These are phyloP conservation scores for Cebuella pygmaea DNA, from an alignment of 2,797 vertebrate genomes.

Conservation along the genomic window DNA sequence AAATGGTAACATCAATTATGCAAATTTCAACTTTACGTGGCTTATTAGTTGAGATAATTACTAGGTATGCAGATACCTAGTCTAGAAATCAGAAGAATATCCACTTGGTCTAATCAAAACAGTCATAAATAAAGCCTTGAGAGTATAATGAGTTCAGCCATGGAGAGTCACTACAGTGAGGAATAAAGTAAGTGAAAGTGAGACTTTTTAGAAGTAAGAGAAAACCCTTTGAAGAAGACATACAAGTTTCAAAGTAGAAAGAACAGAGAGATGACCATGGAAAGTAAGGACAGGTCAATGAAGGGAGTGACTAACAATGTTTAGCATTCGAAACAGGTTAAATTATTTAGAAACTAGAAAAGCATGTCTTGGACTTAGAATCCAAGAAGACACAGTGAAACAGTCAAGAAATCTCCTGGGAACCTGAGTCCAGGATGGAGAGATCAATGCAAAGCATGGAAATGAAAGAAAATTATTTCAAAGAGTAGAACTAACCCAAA, in stretches of 20 bases:
- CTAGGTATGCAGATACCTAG: too few relatives aligned
- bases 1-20: background rate
- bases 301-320: background rate
- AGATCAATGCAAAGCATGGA: background rate
- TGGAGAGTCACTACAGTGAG: background rate
- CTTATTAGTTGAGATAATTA: background rate
- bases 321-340: background rate
- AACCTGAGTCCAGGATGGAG: background rate
- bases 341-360: background rate
- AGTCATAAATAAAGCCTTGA: background rate
- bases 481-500: background rate
- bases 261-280: background rate
- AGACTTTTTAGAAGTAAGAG: background rate
- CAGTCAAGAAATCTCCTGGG: background rate
- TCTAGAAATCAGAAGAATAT: background rate
- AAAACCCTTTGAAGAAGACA: background rate
- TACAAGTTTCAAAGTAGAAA: background rate
- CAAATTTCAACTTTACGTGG: background rate
- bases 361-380: background rate
- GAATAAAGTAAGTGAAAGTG: background rate
- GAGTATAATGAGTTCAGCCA: background rate
- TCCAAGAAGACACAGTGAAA: background rate
- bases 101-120: background rate
- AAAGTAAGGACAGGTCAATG: background rate
- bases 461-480: conserved; percentile 2